phyloP scores from a whole-genome alignment of 2,797 vertebrate genomes.

The Siniperca scherzeri region DNA sequence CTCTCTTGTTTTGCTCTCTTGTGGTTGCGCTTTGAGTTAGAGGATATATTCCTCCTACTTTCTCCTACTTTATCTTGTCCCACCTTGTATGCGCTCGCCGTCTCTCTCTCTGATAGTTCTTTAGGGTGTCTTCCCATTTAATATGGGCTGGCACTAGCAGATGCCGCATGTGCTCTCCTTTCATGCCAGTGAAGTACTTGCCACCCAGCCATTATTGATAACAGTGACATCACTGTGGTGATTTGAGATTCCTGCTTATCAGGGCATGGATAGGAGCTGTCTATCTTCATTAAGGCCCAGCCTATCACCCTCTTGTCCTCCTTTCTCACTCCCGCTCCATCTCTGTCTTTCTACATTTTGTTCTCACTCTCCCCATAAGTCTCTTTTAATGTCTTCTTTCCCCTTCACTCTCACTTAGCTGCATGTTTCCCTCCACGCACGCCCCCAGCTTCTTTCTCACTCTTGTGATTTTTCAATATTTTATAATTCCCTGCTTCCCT shows the following conservation, averaged over 20 bases:
- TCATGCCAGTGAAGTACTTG: conserved; percentile 62
- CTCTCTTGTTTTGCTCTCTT: conserved; percentile 39
- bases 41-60: conserved; percentile 45
- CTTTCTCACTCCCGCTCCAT: conserved; percentile 34
- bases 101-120: conserved; percentile 45
- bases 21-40: conserved; percentile 59
- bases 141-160: conserved; percentile 67
- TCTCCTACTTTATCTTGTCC: conserved; percentile 44
- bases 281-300: conserved; percentile 81
- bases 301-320: conserved; percentile 54
- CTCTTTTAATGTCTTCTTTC: conserved; percentile 69
- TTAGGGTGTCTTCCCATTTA: conserved; percentile 59
- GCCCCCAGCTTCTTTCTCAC: conserved; percentile 67
- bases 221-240: conserved; percentile 42
- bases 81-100: conserved; percentile 16
- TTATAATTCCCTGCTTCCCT: conserved; percentile 72
- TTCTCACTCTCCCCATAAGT: conserved; percentile 58
- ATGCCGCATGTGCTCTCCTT: conserved; percentile 56
- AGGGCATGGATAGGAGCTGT: conserved; percentile 69
- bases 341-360: conserved; percentile 54
- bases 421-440: conserved; percentile 64
- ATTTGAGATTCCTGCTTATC: conserved; percentile 75
- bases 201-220: conserved; percentile 75
- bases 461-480: conserved; percentile 81
- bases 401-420: conserved; percentile 74